Evolutionary conservation across 2,888 invertebrate species (phyloP).

Genomic region (Standfussiana lucernea): DNA sequence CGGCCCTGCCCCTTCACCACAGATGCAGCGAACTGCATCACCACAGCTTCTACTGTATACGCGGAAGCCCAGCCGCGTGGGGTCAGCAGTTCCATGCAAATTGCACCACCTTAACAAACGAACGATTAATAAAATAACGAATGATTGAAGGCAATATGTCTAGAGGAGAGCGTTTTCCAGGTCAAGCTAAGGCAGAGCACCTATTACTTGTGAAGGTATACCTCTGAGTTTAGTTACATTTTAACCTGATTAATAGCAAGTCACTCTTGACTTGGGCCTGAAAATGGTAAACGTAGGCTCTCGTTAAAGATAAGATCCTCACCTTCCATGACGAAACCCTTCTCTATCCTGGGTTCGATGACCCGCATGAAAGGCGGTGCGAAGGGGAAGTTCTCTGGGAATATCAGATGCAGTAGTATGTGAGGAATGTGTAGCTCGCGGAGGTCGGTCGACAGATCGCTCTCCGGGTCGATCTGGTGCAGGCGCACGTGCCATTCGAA

Average conservation of each 20-base stretch:
- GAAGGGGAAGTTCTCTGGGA: conserved; percentile 97
- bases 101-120: conserved; percentile 92
- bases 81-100: conserved; percentile 96
- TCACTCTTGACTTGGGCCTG: background rate
- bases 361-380: conserved; percentile 96
- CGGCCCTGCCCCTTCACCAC: conserved; percentile 97
- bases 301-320: conserved; percentile 15
- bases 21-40: conserved; percentile 97
- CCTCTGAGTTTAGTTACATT: conserved; percentile 15
- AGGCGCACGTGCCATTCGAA: conserved; percentile 97
- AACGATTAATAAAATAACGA: conserved; percentile 12
- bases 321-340: conserved; percentile 97
- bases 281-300: background rate
- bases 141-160: background rate
- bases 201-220: background rate
- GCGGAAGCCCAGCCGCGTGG: conserved; percentile 97
- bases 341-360: conserved; percentile 95
- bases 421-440: conserved; percentile 93
- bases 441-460: conserved; percentile 95
- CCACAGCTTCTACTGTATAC: conserved; percentile 96
- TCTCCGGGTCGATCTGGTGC: conserved; percentile 95
- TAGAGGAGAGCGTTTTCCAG: background rate
- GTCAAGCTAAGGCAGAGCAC: background rate
- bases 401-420: conserved; percentile 95
- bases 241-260: background rate